Base-by-base conservation (phyloP, 2,113 vertebrate species). In the Uropsilus gracilis region DNA sequence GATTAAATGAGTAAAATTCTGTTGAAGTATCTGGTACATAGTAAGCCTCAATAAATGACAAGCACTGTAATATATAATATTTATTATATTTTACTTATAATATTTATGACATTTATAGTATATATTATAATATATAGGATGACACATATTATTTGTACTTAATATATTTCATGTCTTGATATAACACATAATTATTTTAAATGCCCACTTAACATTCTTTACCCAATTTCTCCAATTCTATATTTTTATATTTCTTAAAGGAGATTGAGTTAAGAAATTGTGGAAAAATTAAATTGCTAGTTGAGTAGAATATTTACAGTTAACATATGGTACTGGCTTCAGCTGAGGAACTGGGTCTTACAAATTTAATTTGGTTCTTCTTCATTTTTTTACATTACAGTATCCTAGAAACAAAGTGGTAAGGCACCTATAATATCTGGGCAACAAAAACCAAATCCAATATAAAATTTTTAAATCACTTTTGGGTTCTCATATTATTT, bases 241-340 rank as follows among this genome's bases (percentile, higher is more conserved):
- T 9, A 68, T 16, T 91, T 83, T 82, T 91, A 17, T 85, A 28
- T 86, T 83, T 73, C 55, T 3, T 72, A 89, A 69, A 90, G 66
- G 24, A 39, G 87, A 82, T 2, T 77, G 24, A 93, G 86, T 69
- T 39, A 84, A 13, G n/a, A 72, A 76, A 63, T 37, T 82, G 16
- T 86, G 39, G 57, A 73, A 78, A 95, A 84, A 69, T 26, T 39
- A 4, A 90, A 91, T 80, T 83, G 57, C 57, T 89, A 32, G 22
- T 71, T 59, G 18, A 93, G 34, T 44, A 77, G 46, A 91, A 87
- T 95, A 93, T 93, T 94, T 93, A 68, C 8, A 75, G 57, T 84
- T 90, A 91, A 84, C 30, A 87, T 86, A 91, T 37, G 57, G n/a
- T 63, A 69, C 34, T 80, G n/a, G 50, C 6, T 91, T 94, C 86